Evolutionary conservation across 1,140 invertebrate species (phyloP), one percentile per base, ranked within the genome.

Genomic region (Drosophila fuyamai): DNA sequence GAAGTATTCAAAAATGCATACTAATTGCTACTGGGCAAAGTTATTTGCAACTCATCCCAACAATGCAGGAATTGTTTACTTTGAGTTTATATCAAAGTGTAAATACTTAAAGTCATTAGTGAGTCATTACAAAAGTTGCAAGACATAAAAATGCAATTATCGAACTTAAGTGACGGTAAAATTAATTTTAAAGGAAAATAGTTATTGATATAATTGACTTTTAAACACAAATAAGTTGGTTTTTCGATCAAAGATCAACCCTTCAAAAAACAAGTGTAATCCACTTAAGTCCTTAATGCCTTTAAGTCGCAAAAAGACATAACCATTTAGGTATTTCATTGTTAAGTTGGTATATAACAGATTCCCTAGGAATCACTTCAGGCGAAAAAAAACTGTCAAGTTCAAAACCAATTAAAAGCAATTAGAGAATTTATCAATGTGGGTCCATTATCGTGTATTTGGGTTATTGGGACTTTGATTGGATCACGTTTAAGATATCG

Each of bases 401-500:
- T 29, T 35, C 0, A 6, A 32, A 56, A 16, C 23, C 27, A 63
- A 35, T 35, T 18, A 35, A 12, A 2, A 23, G 0, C 13, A 14
- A 44, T 35, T 7, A 27, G 10, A 10, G 12, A 16, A n/a, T 4
- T 36, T 23, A 44, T 63, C 61, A 60, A 14, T 60, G 55, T 13
- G 27, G 46, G 32, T 13, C 18, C 6, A 13, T 60, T 14, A 10
- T 9, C 29, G 23, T 38, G 23, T 55, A 27, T 50, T 16, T 68
- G 4, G 60, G 36, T 43, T 66, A 67, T 66, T 36, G 38, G 32
- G 18, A 18, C 61, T 68, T 29, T 66, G 60, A 68, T 66, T 68
- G 14, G 18, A 66, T 66, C 61, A 68, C 65, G 65, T 68, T 68
- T 54, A 8, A 62, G 61, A 68, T 68, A 65, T 53, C 18, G 59